Base-by-base conservation (phyloP, 2,797 vertebrate genomes). In the Pseudotriccus pelzelni region DNA sequence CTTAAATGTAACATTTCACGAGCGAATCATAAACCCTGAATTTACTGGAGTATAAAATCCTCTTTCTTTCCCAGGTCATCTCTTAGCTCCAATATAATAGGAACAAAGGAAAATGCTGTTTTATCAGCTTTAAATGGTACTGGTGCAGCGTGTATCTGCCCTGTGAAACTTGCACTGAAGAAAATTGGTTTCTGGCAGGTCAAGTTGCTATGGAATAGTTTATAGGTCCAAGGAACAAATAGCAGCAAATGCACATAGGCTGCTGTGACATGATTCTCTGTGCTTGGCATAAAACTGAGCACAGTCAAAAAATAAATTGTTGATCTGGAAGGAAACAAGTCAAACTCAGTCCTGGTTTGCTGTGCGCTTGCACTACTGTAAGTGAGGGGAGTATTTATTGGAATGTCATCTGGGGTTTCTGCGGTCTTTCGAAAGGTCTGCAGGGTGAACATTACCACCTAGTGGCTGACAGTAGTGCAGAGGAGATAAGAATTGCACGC, bases 381-480 rank as follows among this genome's bases (percentile, higher is more conserved):
- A 69, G 30, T 2, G 16, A 56, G 34, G 20, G 34, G 5, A 56
- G 19, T 62, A 20, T 50, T 73, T 43, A 9, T 41, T 5, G 53
- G 44, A 20, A 20, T 4, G 21, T 5, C 67, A 82, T 24, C 16
- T 28, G 25, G 25, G 3, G 15, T 24, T 82, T 39, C 13, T 58
- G 37, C 18, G 32, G 30, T 1, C 12, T 85, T 72, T 56, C 8
- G 11, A 4, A 37, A 72, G 63, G 64, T 92, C 87, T 7, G 9
- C 44, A 87, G 81, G 72, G 87, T 24, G 82, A 92, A 92, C 43
- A 92, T 95, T 93, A 86, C 94, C 95, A 95, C 84, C 95, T 96
- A 93, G 96, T 78, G 95, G 92, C 3, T 78, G 76, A 28, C 75
- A 62, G 5, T 3, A 66, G 60, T 14, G 58, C 50, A 21, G 1